Conservation (phyloP, 35 echinoderm and acorn worm species). For the Heliocidaris tuberculata region DNA sequence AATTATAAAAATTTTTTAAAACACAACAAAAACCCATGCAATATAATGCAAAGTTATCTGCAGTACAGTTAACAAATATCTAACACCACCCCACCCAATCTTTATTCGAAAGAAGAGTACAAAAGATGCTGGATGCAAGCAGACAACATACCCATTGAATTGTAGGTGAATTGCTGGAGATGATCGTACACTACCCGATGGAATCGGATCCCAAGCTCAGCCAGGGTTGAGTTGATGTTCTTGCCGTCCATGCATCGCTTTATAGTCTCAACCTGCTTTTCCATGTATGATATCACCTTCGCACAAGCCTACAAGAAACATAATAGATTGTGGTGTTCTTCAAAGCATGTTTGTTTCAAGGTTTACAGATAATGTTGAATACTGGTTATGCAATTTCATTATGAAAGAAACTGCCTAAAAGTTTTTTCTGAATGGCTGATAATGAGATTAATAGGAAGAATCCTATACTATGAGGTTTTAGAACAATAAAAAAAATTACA, state of each 20-base stretch:
- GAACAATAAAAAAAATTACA: no score
- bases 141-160: constrained; percentile 68
- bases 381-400: no score
- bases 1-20: no score
- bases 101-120: neutral
- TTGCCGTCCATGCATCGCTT: constrained; percentile 89
- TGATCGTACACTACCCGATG: constrained; percentile 90
- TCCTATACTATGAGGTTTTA: no score
- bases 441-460: no score
- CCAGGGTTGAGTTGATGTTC: constrained; percentile 79
- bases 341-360: no score
- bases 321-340: neutral
- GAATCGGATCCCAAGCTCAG: constrained; percentile 94
- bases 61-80: neutral
- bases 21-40: neutral
- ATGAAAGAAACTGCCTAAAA: no score
- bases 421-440: no score
- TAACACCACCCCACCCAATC: neutral
- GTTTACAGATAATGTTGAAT: neutral
- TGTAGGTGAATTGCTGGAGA: constrained; percentile 89
- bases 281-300: constrained; percentile 82
- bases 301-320: constrained; percentile 76
- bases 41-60: neutral
- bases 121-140: no score
- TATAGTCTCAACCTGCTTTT: constrained; percentile 76